These are phyloP conservation scores for Drosophila orena DNA, from an alignment of 1,140 invertebrate genomes.

Conservation along the genomic window DNA sequence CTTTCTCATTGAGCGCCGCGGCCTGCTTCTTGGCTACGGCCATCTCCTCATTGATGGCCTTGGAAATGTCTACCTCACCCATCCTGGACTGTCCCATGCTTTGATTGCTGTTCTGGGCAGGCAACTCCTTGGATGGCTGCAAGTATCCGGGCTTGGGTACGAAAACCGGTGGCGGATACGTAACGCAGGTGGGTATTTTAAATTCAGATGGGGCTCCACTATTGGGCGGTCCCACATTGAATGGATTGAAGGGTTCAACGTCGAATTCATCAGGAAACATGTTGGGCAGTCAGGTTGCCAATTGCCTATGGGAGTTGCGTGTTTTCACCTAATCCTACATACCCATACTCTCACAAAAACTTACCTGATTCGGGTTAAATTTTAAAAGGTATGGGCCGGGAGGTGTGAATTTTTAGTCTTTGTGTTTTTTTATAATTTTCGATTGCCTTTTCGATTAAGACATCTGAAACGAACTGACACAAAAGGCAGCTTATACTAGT, in stretches of 20 bases:
- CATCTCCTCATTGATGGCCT: slow-evolving; percentile 71
- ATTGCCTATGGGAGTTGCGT: neutral
- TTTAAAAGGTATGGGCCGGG: slow-evolving; percentile 15
- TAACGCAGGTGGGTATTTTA: slow-evolving; percentile 40
- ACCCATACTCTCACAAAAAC: neutral
- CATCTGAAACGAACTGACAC: slow-evolving; percentile 7
- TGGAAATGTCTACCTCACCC: slow-evolving; percentile 54
- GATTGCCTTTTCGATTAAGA: no score
- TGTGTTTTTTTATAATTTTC: slow-evolving; percentile 3
- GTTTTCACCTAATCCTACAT: neutral
- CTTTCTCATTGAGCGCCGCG: neutral
- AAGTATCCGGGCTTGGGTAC: slow-evolving; percentile 31
- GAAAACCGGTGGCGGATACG: slow-evolving; percentile 56
- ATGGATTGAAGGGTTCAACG: slow-evolving; percentile 50
- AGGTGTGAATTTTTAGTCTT: neutral
- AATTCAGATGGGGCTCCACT: slow-evolving; percentile 16
- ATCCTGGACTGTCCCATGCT: slow-evolving; percentile 10
- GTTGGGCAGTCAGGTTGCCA: neutral
- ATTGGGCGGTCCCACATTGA: slow-evolving; percentile 45
- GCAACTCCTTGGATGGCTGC: slow-evolving; percentile 8
- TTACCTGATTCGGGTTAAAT: slow-evolving; percentile 10
- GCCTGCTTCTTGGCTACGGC: slow-evolving; percentile 37
- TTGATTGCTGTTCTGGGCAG: neutral
- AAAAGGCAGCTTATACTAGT: neutral
- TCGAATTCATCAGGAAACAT: slow-evolving; percentile 46